phyloP scores from a whole-genome alignment of 2,888 invertebrate species.

The Morinoia aosen region DNA sequence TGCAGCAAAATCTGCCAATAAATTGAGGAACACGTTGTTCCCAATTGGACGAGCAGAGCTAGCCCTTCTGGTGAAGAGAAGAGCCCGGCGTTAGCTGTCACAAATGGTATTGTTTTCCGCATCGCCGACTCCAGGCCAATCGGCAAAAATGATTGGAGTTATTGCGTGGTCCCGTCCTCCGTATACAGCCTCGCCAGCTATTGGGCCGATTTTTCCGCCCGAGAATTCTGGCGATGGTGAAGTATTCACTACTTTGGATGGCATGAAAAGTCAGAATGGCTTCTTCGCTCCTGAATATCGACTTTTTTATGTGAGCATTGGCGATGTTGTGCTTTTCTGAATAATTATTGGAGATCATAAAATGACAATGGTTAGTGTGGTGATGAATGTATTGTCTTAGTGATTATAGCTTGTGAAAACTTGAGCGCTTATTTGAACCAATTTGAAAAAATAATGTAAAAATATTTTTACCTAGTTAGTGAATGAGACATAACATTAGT shows the following conservation, averaged over 20 bases:
- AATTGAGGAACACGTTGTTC: not conserved
- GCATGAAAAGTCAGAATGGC: not conserved
- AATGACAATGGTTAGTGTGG: not conserved
- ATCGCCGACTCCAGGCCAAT: not conserved
- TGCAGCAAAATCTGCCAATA: not conserved
- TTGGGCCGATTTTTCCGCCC: not conserved
- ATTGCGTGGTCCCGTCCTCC: not conserved
- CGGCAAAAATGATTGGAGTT: constrained; percentile 2
- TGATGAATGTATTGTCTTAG: too few relatives aligned
- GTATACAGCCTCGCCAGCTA: not conserved
- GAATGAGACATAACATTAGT: too few relatives aligned
- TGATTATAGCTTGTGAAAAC: too few relatives aligned
- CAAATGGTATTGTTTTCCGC: not conserved
- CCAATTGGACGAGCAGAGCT: not conserved
- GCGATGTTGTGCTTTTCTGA: not conserved
- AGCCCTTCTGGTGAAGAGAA: not conserved
- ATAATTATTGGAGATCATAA: not conserved
- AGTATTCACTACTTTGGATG: not conserved
- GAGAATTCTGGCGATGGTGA: not conserved
- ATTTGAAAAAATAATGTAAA: too few relatives aligned
- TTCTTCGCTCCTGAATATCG: not conserved
- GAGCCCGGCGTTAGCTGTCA: not conserved
- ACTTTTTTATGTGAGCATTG: too few relatives aligned
- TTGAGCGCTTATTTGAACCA: too few relatives aligned
- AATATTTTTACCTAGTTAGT: too few relatives aligned